phyloP scores from a whole-genome alignment of 2,888 invertebrate genomes.

The Geotrupes spiniger region DNA sequence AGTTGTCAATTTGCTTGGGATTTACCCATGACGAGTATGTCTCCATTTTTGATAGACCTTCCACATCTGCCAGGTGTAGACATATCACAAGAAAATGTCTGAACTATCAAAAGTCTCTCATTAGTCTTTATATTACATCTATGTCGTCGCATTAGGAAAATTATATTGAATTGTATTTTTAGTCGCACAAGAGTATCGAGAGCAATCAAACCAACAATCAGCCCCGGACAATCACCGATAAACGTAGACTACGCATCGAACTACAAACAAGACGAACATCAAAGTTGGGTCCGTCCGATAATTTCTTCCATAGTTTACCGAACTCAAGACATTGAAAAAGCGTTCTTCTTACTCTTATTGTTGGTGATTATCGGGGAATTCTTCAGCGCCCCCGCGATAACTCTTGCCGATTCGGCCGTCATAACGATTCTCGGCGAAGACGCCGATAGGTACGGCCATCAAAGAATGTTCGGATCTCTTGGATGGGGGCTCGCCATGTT shows the following conservation, averaged over 20 bases:
- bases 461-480: constrained; percentile 96
- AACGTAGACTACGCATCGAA: constrained; percentile 73
- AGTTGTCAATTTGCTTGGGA: too few species aligned
- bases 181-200: constrained; percentile 47
- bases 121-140: too few species aligned
- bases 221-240: constrained; percentile 68
- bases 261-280: constrained; percentile 67
- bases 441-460: constrained; percentile 78
- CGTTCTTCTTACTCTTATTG: constrained; percentile 89
- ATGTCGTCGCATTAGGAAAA: too few species aligned
- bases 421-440: constrained; percentile 81
- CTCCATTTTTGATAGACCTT: too few species aligned
- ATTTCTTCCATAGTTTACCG: constrained; percentile 93
- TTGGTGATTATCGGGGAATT: constrained; percentile 96
- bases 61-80: too few species aligned
- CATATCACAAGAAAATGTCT: too few species aligned
- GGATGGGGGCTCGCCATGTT: constrained; percentile 99
- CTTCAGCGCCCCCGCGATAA: constrained; percentile 94
- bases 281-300: constrained; percentile 81
- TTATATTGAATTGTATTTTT: constrained; percentile 3
- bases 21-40: too few species aligned
- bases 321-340: constrained; percentile 86
- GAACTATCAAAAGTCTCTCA: too few species aligned
- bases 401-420: constrained; percentile 89
- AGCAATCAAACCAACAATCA: constrained; percentile 46